Conservation (phyloP, 2,113 vertebrate species). For the Calyptommatus sinebrachiatus region DNA sequence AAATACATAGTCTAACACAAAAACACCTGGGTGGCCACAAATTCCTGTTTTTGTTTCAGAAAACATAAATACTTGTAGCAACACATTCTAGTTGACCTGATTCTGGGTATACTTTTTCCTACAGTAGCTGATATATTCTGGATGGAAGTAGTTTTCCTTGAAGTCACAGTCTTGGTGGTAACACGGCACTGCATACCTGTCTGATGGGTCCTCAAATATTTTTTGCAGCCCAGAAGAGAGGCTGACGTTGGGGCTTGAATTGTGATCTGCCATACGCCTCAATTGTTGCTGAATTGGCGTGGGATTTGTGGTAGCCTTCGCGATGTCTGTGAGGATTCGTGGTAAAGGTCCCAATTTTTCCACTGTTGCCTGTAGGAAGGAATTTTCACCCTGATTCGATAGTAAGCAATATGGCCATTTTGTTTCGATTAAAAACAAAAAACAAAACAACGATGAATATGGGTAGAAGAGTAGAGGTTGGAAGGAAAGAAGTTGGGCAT, state of each 20-base stretch:
- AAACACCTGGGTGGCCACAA: background rate
- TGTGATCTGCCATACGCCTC: conserved; percentile 83
- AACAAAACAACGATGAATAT: conserved; percentile 65
- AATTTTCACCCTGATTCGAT: conserved; percentile 96
- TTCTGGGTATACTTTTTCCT: background rate
- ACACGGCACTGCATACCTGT: conserved; percentile 75
- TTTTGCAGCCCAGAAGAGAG: conserved; percentile 92
- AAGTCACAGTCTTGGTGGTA: background rate
- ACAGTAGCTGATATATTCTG: background rate
- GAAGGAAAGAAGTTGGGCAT: conserved; percentile 75
- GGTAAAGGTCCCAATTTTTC: conserved; percentile 94
- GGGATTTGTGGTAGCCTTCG: conserved; percentile 82
- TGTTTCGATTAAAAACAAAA: background rate
- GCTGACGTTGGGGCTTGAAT: conserved; percentile 87
- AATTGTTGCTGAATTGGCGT: conserved; percentile 85
- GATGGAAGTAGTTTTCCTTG: background rate
- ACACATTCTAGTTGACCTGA: background rate
- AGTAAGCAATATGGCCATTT: conserved; percentile 73
- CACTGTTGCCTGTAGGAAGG: conserved; percentile 97
- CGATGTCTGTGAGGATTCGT: conserved; percentile 90
- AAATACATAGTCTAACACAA: too few species aligned
- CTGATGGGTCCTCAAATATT: conserved; percentile 89
- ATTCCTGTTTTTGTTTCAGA: background rate
- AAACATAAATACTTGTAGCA: background rate
- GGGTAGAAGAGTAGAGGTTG: conserved; percentile 72